Evolutionary conservation across 2,888 invertebrate species (phyloP).

Genomic region (Dascillus cervinus): DNA sequence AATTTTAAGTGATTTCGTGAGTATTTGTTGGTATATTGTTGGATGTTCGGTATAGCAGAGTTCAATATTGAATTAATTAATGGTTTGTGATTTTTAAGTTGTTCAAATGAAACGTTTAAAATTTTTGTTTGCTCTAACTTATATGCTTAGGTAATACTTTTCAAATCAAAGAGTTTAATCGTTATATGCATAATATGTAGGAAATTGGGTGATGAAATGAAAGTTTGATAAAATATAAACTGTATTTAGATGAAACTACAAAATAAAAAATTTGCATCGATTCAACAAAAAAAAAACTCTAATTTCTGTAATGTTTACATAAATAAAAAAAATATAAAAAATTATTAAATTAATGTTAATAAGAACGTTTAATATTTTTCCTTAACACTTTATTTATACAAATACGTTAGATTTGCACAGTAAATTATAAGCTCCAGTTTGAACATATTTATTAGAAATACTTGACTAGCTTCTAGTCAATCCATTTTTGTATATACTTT

Average conservation of each 20-base stretch:
- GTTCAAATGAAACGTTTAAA: too few species aligned
- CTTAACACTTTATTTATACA: constrained; percentile 32
- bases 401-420: constrained; percentile 35
- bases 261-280: constrained; percentile 31
- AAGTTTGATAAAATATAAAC: constrained; percentile 21
- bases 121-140: too few species aligned
- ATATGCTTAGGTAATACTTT: too few species aligned
- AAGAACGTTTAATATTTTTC: constrained; percentile 29
- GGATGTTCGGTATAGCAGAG: too few species aligned
- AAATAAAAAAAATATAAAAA: constrained; percentile 29
- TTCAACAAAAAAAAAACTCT: constrained; percentile 29
- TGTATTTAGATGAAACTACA: constrained; percentile 42
- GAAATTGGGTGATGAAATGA: too few species aligned
- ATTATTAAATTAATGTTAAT: constrained; percentile 32
- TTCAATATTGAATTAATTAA: too few species aligned
- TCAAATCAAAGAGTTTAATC: too few species aligned
- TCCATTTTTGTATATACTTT: constrained; percentile 37
- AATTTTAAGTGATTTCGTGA: too few species aligned
- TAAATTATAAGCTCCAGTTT: constrained; percentile 28
- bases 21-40: too few species aligned
- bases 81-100: too few species aligned
- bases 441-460: constrained; percentile 32
- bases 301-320: constrained; percentile 32
- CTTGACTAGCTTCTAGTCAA: constrained; percentile 42
- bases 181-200: too few species aligned